Percentiles rank a stretch among this genome's conserved stretches.
phyloP scores from a whole-genome alignment of 2,888 invertebrate species.

The Microplitis manilae region DNA sequence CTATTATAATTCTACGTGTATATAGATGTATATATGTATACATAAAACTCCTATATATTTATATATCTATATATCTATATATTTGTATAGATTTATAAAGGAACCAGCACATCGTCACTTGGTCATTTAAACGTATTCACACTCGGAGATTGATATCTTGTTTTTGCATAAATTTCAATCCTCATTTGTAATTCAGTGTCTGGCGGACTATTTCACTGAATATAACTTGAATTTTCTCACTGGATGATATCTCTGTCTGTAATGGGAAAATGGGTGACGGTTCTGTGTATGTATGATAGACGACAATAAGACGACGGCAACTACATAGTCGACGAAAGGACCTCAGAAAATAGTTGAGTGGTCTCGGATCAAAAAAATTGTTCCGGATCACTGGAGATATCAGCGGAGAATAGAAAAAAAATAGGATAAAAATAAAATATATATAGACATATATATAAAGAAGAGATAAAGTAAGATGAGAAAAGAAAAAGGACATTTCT shows the following conservation, averaged over 20 bases:
- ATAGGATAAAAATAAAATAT: background rate
- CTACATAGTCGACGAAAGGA: background rate
- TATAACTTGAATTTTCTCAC: background rate
- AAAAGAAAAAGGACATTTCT: conserved; percentile 11
- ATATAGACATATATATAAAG: background rate
- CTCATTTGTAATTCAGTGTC: background rate
- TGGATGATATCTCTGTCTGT: background rate
- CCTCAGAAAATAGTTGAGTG: conserved; percentile 2
- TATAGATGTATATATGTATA: background rate
- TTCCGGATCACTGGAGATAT: conserved; percentile 8
- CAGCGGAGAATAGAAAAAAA: background rate
- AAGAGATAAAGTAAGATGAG: background rate
- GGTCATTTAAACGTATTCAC: background rate
- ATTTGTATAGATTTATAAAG: background rate
- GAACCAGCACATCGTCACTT: background rate
- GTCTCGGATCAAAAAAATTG: conserved; percentile 15
- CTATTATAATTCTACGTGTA: background rate
- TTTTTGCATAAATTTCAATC: conserved; percentile 1
- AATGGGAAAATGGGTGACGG: background rate
- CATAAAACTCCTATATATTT: background rate
- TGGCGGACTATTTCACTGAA: background rate
- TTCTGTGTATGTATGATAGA: background rate
- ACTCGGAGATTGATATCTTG: background rate
- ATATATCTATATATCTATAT: background rate
- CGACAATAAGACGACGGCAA: background rate